Conservation (phyloP, 2,797 vertebrate species). For the Sebastes kiyomatsui region DNA sequence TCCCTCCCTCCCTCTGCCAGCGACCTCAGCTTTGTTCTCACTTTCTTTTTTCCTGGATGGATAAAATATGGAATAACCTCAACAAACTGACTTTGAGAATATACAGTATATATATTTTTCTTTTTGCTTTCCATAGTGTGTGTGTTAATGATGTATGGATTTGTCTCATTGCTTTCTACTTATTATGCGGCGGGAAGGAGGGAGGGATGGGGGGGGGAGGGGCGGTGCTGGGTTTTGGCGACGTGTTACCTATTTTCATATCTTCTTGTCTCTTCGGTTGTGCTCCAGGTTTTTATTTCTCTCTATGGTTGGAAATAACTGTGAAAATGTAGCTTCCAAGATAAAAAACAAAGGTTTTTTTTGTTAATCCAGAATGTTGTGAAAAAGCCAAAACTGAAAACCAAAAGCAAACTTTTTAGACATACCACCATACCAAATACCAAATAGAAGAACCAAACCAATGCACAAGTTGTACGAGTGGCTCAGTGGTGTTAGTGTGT, state of each 20-base stretch:
- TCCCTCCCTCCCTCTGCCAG: constrained; percentile 35
- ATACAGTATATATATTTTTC: constrained; percentile 67
- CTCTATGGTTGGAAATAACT: constrained; percentile 77
- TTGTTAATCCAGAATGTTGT: constrained; percentile 71
- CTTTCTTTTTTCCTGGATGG: constrained; percentile 71
- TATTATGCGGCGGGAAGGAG: constrained; percentile 43
- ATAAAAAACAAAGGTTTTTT: neutral
- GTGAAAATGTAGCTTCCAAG: constrained; percentile 83
- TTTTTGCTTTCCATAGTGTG: constrained; percentile 77
- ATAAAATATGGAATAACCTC: constrained; percentile 81
- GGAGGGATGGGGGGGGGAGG: neutral
- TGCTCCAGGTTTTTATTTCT: constrained; percentile 49
- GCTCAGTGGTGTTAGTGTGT: constrained; percentile 28
- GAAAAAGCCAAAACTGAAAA: constrained; percentile 80
- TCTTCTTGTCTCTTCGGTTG: constrained; percentile 73
- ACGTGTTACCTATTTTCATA: constrained; percentile 75
- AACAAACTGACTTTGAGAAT: constrained; percentile 79
- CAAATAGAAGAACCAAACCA: constrained; percentile 79
- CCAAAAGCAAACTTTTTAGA: constrained; percentile 78
- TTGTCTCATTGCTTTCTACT: constrained; percentile 81
- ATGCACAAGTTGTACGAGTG: constrained; percentile 74
- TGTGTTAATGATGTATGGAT: constrained; percentile 78
- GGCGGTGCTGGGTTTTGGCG: constrained; percentile 19
- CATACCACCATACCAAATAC: constrained; percentile 77
- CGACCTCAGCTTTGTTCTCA: constrained; percentile 60